Percentiles rank a stretch among this genome's conserved stretches.
Conservation (phyloP, 2,113 vertebrate genomes). For the Aleadryas rufinucha region DNA sequence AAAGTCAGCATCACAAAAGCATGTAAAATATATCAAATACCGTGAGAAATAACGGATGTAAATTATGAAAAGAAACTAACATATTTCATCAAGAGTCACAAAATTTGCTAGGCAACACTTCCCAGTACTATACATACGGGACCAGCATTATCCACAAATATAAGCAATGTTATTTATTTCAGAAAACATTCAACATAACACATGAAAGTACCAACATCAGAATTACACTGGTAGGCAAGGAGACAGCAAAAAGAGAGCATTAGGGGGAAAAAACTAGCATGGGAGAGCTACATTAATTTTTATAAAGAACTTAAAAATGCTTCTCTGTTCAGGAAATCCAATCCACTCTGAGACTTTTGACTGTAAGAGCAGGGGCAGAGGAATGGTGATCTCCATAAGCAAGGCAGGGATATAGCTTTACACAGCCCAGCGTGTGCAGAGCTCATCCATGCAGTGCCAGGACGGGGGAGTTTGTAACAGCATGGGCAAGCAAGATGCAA, state of each 20-base stretch:
- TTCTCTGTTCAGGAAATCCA: neutral
- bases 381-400: neutral
- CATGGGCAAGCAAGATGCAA: neutral
- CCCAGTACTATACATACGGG: neutral
- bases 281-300: neutral
- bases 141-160: neutral
- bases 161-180: conserved; percentile 10
- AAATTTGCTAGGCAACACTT: conserved; percentile 45
- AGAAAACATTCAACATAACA: neutral
- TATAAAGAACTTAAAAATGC: neutral
- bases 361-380: neutral
- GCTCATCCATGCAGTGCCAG: accelerated
- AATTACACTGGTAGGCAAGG: neutral
- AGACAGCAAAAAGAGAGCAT: neutral
- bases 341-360: neutral
- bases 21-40: neutral
- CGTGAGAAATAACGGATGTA: neutral
- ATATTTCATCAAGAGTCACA: neutral
- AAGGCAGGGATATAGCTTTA: neutral
- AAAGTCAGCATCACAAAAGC: neutral
- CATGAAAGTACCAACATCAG: neutral
- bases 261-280: neutral
- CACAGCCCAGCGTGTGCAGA: accelerated
- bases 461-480: accelerated
- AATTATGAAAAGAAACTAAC: conserved; percentile 6